Conservation (phyloP, 2,888 invertebrate species). For the Amphimallon solstitiale region DNA sequence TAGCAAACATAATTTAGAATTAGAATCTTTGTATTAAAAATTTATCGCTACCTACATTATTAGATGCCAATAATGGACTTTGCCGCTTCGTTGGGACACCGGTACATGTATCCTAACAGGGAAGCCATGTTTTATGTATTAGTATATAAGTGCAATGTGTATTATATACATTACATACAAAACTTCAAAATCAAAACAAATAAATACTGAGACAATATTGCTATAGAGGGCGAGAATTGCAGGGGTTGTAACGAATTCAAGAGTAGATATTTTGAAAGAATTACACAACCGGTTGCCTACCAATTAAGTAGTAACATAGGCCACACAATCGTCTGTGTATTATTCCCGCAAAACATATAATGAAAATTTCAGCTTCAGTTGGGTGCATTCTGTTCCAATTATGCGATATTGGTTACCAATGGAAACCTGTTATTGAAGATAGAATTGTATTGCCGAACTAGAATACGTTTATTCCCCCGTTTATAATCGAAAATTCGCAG, state of each 20-base stretch:
- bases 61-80: no score
- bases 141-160: no score
- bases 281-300: constrained; percentile 20
- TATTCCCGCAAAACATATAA: constrained; percentile 49
- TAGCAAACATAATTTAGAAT: no score
- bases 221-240: constrained; percentile 1
- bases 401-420: constrained; percentile 53
- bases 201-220: neutral
- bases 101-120: no score
- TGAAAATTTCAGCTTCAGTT: constrained; percentile 54
- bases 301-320: constrained; percentile 31
- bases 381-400: constrained; percentile 53
- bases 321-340: constrained; percentile 25
- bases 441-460: constrained; percentile 38
- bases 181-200: no score
- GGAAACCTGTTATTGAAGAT: constrained; percentile 52
- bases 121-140: no score
- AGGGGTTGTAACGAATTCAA: constrained; percentile 7
- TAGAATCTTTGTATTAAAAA: no score
- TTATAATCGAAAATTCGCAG: neutral
- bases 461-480: constrained; percentile 10
- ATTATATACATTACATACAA: no score
- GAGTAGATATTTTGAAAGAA: constrained; percentile 27
- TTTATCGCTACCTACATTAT: no score
- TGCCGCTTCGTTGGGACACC: no score